A percentile compares a stretch with the other conserved stretches of the same genome.
These are phyloP conservation scores for Orthosia incerta DNA, from an alignment of 2,888 invertebrate genomes.

Conservation along the genomic window DNA sequence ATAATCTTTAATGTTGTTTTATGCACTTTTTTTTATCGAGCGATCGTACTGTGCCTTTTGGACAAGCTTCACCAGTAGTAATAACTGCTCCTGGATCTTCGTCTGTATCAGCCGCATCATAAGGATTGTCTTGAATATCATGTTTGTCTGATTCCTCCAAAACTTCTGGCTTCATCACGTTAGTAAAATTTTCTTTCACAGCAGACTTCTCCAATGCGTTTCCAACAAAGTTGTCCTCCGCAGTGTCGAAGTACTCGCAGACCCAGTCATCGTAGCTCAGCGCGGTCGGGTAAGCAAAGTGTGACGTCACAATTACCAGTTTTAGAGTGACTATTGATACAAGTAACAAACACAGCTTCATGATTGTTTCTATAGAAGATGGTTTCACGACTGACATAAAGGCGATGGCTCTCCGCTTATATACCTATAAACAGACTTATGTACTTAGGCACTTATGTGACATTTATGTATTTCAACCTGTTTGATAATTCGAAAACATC, in stretches of 20 bases:
- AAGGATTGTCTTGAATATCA: too few relatives aligned
- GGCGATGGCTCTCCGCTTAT: too few relatives aligned
- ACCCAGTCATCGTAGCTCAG: constrained; percentile 13
- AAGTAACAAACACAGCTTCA: constrained; percentile 9
- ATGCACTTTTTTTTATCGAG: too few relatives aligned
- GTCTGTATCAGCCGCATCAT: too few relatives aligned
- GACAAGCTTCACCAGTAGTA: too few relatives aligned
- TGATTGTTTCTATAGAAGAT: not conserved
- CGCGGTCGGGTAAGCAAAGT: not conserved
- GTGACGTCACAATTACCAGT: not conserved
- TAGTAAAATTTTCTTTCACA: too few relatives aligned
- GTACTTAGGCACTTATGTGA: too few relatives aligned
- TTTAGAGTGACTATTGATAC: not conserved
- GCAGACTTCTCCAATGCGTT: not conserved
- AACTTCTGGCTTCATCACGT: not conserved
- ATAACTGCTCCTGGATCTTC: not conserved
- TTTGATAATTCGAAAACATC: too few relatives aligned
- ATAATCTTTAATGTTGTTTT: too few relatives aligned
- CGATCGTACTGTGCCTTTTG: too few relatives aligned
- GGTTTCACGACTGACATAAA: not conserved
- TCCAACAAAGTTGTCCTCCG: not conserved
- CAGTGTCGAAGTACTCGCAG: constrained; percentile 13
- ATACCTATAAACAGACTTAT: too few relatives aligned
- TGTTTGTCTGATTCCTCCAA: not conserved
- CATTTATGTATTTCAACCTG: too few relatives aligned